phyloP scores from a whole-genome alignment of 2,797 vertebrate species.

The Cichlasoma orientale region DNA sequence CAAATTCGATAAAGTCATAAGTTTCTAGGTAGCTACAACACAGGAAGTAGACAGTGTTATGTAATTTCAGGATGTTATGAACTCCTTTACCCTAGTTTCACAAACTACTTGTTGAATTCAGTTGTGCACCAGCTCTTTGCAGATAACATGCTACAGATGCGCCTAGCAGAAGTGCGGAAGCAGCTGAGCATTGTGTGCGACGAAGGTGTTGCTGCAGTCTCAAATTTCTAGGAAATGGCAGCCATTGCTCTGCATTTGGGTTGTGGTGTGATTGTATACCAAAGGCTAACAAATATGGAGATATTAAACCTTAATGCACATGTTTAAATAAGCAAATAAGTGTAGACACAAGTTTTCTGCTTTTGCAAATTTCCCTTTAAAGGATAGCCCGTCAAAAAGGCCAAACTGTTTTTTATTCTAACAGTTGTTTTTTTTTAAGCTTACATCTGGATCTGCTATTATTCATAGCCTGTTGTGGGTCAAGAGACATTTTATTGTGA shows the following conservation, averaged over 20 bases:
- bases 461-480: neutral
- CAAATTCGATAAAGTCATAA: neutral
- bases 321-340: neutral
- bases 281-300: constrained; percentile 1
- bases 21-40: neutral
- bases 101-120: constrained; percentile 10
- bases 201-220: neutral
- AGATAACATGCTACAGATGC: constrained; percentile 2
- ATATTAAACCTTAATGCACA: constrained; percentile 7
- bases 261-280: constrained; percentile 46
- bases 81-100: constrained; percentile 54
- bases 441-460: constrained; percentile 24
- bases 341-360: neutral
- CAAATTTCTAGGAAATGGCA: constrained; percentile 71
- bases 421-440: constrained; percentile 5
- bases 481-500: neutral
- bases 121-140: constrained; percentile 45
- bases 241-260: neutral
- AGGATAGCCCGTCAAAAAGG: constrained; percentile 33
- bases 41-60: constrained; percentile 39
- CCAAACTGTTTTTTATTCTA: constrained; percentile 30
- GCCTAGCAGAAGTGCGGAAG: constrained; percentile 15
- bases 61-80: constrained; percentile 51
- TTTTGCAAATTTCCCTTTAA: neutral
- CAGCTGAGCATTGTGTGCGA: constrained; percentile 7